Evolutionary conservation across 2,888 invertebrate genomes (phyloP), one percentile per base, ranked within the genome.

Genomic region (Xestoiulus laeticollis): DNA sequence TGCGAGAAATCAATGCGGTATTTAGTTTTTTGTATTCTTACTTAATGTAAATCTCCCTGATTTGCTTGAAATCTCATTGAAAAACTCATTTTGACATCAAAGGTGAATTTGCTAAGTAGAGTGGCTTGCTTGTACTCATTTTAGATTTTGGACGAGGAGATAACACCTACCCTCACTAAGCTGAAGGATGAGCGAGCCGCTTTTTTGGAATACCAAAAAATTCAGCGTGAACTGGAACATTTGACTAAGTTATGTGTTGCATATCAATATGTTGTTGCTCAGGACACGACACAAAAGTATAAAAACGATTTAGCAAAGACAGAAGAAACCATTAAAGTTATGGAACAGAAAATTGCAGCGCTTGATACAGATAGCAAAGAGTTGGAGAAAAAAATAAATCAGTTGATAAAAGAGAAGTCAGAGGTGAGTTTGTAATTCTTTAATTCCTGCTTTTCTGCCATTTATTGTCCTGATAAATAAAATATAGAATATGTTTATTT

Each of bases 121-220:
- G n/a, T n/a, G n/a, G n/a, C n/a, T 59, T n/a, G 5, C 48, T 6
- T 26, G 85, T 12, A 12, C 38, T 33, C 44, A 87, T 87, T 86
- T 90, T 89, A 93, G 93, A 91, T 94, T 44, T 90, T 94, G 87
- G 91, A 92, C 68, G 98, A 99, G 91, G 98, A 98, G 91, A 96
- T 99, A 87, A 95, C 95, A n/a, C 99, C 99, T 0, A 96, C 95
- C 90, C 92, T 99, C 87, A 94, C 95, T 87, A 97, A 96, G 91
- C 92, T 99, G 87, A 95, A 96, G 89, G 95, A 96, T 89, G 98
- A 99, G 91, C 93, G 97, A 78, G 93, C 95, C 0, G 95, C 96
- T 89, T 98, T 96, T 91, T 93, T 97, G 89, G 97, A 98, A 92
- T 98, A 95, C 91, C 97, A 98, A 92, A 95, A 96, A 91, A 94